Percentiles rank a stretch among this genome's conserved stretches.
Conservation (phyloP, 2,888 invertebrate genomes). For the Plutella xylostella region DNA sequence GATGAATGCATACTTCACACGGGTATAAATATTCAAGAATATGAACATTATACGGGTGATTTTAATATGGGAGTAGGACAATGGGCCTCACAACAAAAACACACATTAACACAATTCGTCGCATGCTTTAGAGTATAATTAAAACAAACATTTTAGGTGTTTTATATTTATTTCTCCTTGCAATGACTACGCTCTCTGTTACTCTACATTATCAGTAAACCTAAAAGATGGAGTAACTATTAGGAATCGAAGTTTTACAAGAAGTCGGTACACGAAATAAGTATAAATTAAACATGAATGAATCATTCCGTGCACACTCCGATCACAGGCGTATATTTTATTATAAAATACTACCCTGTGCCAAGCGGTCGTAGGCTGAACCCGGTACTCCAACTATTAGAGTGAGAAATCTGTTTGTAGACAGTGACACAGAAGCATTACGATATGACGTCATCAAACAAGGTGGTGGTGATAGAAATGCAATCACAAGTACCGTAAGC, state of each 20-base stretch:
- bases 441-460: background rate
- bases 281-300: background rate
- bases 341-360: conserved; percentile 50
- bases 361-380: too few species aligned
- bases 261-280: background rate
- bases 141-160: background rate
- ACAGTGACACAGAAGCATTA: background rate
- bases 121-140: too few species aligned
- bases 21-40: too few species aligned
- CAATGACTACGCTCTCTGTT: conserved; percentile 1
- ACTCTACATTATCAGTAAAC: background rate
- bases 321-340: conserved; percentile 50
- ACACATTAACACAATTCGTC: too few species aligned
- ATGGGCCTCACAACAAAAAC: background rate
- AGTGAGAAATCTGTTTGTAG: too few species aligned
- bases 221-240: background rate
- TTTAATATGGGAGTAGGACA: conserved; percentile 38
- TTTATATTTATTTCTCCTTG: conserved; percentile 5
- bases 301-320: conserved; percentile 19
- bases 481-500: background rate
- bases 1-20: too few species aligned
- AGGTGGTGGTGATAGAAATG: background rate
- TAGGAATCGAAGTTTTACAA: background rate
- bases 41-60: conserved; percentile 38
- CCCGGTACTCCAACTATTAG: too few species aligned